phyloP scores from a whole-genome alignment of 2,797 vertebrate species.

The Xerus rutilus region DNA sequence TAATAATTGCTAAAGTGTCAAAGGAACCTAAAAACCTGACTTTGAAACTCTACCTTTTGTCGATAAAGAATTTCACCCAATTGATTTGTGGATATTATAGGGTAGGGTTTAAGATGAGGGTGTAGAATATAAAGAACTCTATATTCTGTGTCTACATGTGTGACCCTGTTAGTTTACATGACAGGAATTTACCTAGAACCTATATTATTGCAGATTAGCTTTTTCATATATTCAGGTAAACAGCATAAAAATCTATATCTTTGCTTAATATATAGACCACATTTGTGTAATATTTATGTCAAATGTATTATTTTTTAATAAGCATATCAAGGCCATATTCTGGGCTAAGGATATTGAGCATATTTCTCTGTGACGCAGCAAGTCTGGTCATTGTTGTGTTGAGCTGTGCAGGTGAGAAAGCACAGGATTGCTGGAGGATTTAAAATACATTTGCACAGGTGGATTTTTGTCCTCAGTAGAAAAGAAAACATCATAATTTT shows the following conservation, averaged over 20 bases:
- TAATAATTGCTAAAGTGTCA: slow-evolving; percentile 51
- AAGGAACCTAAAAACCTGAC: background rate
- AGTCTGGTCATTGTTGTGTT: background rate
- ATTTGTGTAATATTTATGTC: background rate
- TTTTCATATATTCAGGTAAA: background rate
- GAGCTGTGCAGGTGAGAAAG: background rate
- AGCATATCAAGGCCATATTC: background rate
- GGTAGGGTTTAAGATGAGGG: background rate
- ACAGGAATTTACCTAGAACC: background rate
- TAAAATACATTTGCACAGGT: slow-evolving; percentile 10
- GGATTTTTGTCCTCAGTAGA: background rate
- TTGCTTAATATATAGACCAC: background rate
- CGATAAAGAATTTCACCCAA: background rate
- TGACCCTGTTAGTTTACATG: background rate
- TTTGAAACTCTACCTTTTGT: background rate
- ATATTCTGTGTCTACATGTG: background rate
- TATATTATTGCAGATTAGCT: background rate
- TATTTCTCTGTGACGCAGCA: background rate
- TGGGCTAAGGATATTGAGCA: background rate
- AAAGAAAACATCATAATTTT: slow-evolving; percentile 6
- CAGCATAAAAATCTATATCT: background rate
- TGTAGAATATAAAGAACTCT: background rate
- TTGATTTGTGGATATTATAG: background rate
- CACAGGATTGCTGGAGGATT: background rate
- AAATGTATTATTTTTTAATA: background rate